Evolutionary conservation across 2,888 invertebrate species (phyloP), one percentile per base, ranked within the genome.

Genomic region (Alloplasta piceator): DNA sequence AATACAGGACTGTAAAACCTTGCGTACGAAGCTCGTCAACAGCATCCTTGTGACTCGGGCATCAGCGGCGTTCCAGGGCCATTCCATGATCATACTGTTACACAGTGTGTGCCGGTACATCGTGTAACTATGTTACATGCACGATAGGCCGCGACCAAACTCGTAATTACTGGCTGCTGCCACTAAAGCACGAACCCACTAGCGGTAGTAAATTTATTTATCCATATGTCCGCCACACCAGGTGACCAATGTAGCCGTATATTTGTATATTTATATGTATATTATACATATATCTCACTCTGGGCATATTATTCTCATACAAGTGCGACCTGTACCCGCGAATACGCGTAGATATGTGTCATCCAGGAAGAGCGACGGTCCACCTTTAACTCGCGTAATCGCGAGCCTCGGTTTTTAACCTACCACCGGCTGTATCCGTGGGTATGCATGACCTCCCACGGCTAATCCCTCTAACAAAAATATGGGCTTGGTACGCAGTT

Each of bases 381-480:
- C 77, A 82, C 86, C 82, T 86, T 86, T 87, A 86, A 85, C 86
- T 87, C 85, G 77, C 81, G 60, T 76, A 83, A 83, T 83, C 83
- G 75, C 58, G 14, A 1, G 50, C 58, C 68, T 71, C 58, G 52
- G 55, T 56, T n/a, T 26, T 46, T 71, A n/a, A 14, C 9, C 41
- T 9, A 43, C 52, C 41, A 39, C 12, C 50, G 52, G 50, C 38
- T 56, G 48, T 46, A n/a, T 56, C 6, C 67, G 14, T 63, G 26
- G 26, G 26, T 26, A 26, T 26, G 50, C 58, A 58, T 63, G 39
- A 67, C 26, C 26, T 58, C 66, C 61, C 71, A 82, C 81, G 72
- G 81, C 85, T 89, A 89, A 89, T 89, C 86, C 87, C 82, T 83
- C 86, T 87, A 88, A 88, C 85, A 87, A 88, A 89, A 89, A 88